Base-by-base conservation (phyloP, 2,797 vertebrate genomes). In the Stomatorhinus walkeri region DNA sequence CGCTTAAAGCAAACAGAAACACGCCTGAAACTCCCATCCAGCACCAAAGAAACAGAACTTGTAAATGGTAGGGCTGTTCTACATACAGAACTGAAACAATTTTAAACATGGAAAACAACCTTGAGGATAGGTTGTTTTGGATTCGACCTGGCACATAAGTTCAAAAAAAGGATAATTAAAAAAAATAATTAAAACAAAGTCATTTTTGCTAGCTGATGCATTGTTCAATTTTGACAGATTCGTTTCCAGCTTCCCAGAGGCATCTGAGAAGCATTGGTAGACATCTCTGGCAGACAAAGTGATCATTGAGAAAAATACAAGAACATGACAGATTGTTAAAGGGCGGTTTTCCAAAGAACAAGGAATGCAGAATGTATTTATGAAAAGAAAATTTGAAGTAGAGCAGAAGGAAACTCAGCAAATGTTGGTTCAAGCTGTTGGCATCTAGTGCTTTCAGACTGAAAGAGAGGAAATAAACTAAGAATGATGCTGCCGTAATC, bases 211-310 rank as follows among this genome's bases (percentile, higher is more conserved):
- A 4, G 4, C 16, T 22, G 40, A 52, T n/a, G 4, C 52, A 22
- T n/a, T 9, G 52, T 24, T 5, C 43, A 1, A 54, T 12, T 28
- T 46, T 51, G 32, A 88, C 49, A 54, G 36, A 88, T 88, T 59
- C 68, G 83, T 88, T 88, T 81, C n/a, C 49, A 88, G 51, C 19
- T 79, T 10, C 51, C 87, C 49, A 14, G 51, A 56, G 51, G 72
- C 32, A 49, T 84, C 40, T 24, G 43, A 49, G 81, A 14, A 56
- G 51, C 32, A 14, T 0, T 86, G 51, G 85, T 59, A 54, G 49
- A 19, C 48, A 19, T 36, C 84, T 54, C 84, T 22, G 49, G 12
- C 43, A 16, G 24, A 19, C 9, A 36, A 85, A 7, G 49, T 54
- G 52, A 24, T 28, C 49, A 86, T 8, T 36, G 22, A n/a, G 32